Evolutionary conservation across 2,797 vertebrate species (phyloP).

Genomic region (Thaleichthys pacificus): DNA sequence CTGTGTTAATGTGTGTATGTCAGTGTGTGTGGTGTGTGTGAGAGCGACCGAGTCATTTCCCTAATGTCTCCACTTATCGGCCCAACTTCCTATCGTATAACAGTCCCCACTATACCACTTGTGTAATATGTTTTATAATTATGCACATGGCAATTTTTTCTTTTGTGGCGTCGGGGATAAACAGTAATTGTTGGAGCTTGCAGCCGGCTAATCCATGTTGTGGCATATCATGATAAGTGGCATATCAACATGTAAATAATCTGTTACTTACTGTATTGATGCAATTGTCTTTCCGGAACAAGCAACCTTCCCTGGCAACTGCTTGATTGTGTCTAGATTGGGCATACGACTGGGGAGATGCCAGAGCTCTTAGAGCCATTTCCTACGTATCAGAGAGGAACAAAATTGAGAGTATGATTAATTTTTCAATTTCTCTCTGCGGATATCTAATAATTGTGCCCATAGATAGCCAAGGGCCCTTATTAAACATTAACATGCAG

Average conservation of each 20-base stretch:
- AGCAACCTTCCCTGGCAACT: conserved; percentile 48
- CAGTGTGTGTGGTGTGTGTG: conserved; percentile 21
- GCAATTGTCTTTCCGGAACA: conserved; percentile 54
- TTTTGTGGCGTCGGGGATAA: conserved; percentile 22
- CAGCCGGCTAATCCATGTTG: conserved; percentile 43
- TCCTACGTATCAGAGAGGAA: conserved; percentile 83
- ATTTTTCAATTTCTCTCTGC: conserved; percentile 98
- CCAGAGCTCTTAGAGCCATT: conserved; percentile 73
- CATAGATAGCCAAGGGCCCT: conserved; percentile 88
- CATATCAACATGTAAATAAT: conserved; percentile 61
- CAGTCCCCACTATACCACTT: conserved; percentile 30
- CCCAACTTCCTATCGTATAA: conserved; percentile 39
- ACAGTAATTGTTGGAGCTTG: conserved; percentile 41
- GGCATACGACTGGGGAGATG: conserved; percentile 51
- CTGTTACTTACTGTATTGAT: conserved; percentile 63
- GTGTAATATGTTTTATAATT: conserved; percentile 39
- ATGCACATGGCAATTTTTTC: conserved; percentile 32
- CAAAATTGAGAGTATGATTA: conserved; percentile 91
- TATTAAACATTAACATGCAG: conserved; percentile 98
- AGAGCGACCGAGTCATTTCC: conserved; percentile 40
- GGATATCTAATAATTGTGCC: conserved; percentile 97
- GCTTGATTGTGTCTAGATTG: conserved; percentile 51
- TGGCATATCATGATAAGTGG: conserved; percentile 38
- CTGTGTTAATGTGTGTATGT: conserved; percentile 20
- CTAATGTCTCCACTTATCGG: conserved; percentile 48